These are phyloP conservation scores for Xyrauchen texanus DNA, from an alignment of 2,113 vertebrate species.

Conservation along the genomic window DNA sequence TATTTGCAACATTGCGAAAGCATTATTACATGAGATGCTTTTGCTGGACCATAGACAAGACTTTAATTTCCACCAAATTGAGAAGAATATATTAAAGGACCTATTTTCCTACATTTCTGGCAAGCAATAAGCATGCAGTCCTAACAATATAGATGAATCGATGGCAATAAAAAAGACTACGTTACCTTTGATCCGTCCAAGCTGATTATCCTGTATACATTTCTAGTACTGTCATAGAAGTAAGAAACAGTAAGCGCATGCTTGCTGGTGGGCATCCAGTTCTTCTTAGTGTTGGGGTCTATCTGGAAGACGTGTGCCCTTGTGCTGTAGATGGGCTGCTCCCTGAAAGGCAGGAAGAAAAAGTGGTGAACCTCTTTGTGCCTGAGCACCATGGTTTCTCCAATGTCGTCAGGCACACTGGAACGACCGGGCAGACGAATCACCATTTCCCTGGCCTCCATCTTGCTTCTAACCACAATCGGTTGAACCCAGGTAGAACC, in stretches of 20 bases:
- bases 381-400: slow-evolving; percentile 64
- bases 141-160: background rate
- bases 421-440: slow-evolving; percentile 64
- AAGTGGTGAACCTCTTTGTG: slow-evolving; percentile 77
- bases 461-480: slow-evolving; percentile 44
- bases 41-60: slow-evolving; percentile 1
- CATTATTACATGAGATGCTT: background rate
- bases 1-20: background rate
- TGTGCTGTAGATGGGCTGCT: slow-evolving; percentile 98
- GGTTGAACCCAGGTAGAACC: slow-evolving; percentile 27
- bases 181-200: slow-evolving; percentile 95
- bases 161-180: background rate
- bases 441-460: slow-evolving; percentile 67
- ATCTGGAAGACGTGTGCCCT: slow-evolving; percentile 99
- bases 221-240: slow-evolving; percentile 96
- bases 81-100: too few species aligned
- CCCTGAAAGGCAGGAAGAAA: slow-evolving; percentile 79
- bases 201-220: slow-evolving; percentile 97
- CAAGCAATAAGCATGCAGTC: too few species aligned
- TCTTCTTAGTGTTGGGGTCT: slow-evolving; percentile 97
- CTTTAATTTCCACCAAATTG: background rate
- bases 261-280: slow-evolving; percentile 96
- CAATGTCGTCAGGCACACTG: slow-evolving; percentile 57
- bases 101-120: too few species aligned
- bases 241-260: slow-evolving; percentile 96